Evolutionary conservation across 2,113 vertebrate genomes (phyloP), one percentile per base, ranked within the genome.

Genomic region (Rafetus swinhoei): DNA sequence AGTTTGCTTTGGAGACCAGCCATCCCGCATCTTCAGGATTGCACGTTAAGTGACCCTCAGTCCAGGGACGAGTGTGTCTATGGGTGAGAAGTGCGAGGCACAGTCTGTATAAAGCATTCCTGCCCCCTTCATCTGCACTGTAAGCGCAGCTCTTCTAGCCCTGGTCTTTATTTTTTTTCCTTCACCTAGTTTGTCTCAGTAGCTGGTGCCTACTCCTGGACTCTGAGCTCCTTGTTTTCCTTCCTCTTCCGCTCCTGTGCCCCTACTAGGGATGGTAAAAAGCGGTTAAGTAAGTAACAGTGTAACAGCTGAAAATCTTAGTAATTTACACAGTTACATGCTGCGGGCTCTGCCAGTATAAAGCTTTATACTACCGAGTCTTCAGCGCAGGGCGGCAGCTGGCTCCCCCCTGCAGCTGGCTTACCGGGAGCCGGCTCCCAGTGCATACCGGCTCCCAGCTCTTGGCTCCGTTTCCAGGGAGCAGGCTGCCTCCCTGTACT

Each of bases 81-180:
- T 87, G 53, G 84, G 3, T 1, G 0, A 4, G 72, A 88, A 15
- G 1, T 8, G 0, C 55, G 22, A 8, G 57, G 24, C 72, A 3
- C 54, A 84, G 8, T 57, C 24, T 14, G 12, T 45, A 76, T 25
- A 69, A 35, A 45, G 35, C 39, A 21, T 24, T 22, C 35, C 6
- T 76, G 72, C 10, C 72, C 22, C 21, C 19, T 76, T 76, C 45
- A 45, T 45, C 9, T 69, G 32, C 65, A 9, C 65, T 69, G 16
- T 6, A 76, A 24, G 11, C 45, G 3, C 5, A 2, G 9, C 57
- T 53, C 1, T 6, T 74, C 53, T 50, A 82, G 88, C 39, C 93
- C 16, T 19, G 65, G 9, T n/a, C 18, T 9, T 72, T 4, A 8
- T 35, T 72, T 35, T 72, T 9, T 18, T 72, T 72, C n/a, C 65